Percentiles rank a stretch among this genome's conserved stretches.
Evolutionary conservation across 2,113 vertebrate genomes (phyloP).

Genomic region (Ranitomeya imitator): DNA sequence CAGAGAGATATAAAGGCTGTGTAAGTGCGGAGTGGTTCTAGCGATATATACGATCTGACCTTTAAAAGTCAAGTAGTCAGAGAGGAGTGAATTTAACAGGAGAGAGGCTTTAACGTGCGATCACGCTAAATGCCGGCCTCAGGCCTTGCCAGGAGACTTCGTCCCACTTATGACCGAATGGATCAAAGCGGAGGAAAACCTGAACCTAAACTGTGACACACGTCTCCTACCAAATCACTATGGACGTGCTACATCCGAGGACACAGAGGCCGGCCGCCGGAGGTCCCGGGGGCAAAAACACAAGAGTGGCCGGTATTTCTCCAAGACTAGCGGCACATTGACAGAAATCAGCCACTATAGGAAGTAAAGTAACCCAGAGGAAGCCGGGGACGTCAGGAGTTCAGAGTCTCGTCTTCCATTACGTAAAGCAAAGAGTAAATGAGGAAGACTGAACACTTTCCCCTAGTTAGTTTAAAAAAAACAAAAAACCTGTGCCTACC

Average conservation of each 20-base stretch:
- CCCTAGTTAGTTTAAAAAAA: no score
- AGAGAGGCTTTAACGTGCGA: neutral
- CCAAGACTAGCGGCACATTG: neutral
- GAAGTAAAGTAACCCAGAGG: neutral
- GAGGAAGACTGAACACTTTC: neutral
- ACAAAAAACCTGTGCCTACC: no score
- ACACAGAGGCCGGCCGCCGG: neutral
- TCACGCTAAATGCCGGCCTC: neutral
- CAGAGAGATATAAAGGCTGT: slow-evolving; percentile 34
- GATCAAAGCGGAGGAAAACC: neutral
- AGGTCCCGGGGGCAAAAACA: neutral
- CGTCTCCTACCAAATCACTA: slow-evolving; percentile 1
- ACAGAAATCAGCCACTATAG: neutral
- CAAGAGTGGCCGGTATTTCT: neutral
- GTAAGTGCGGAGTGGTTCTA: slow-evolving; percentile 8
- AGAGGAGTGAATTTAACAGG: slow-evolving; percentile 24
- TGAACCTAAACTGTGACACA: neutral
- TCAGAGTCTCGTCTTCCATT: neutral
- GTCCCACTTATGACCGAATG: neutral
- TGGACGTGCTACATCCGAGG: neutral
- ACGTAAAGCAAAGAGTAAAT: neutral
- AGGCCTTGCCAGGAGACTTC: neutral
- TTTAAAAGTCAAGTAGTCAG: slow-evolving; percentile 53
- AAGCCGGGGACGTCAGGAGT: neutral
- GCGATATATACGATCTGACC: slow-evolving; percentile 50